phyloP scores from a whole-genome alignment of 64 coral and sea anemone species.

The Actinia tenebrosa region DNA sequence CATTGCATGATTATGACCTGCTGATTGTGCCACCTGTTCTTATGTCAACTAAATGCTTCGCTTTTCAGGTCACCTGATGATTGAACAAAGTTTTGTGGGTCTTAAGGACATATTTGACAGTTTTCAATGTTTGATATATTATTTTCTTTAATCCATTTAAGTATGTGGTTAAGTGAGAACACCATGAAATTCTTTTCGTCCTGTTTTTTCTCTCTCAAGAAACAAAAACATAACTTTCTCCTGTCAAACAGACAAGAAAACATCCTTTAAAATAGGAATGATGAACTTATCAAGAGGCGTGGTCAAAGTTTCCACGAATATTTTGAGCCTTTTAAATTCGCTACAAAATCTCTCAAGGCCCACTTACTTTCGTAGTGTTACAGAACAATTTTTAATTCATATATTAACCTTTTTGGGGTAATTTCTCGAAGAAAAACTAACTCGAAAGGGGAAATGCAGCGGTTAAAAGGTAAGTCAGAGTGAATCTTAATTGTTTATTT shows the following conservation, averaged over 20 bases:
- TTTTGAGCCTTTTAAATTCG: not conserved
- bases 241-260: no score
- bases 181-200: not conserved
- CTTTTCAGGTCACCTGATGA: not conserved
- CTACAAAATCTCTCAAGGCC: not conserved
- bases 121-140: not conserved
- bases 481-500: not conserved
- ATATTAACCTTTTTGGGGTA: not conserved
- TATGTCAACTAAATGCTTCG: not conserved
- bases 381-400: not conserved
- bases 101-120: not conserved
- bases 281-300: not conserved
- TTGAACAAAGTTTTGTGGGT: not conserved
- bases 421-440: not conserved
- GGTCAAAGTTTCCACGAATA: not conserved
- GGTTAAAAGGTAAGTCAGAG: not conserved
- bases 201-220: not conserved
- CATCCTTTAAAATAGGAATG: not conserved
- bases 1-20: slow-evolving; percentile 8
- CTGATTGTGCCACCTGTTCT: not conserved
- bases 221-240: not conserved
- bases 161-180: not conserved
- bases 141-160: not conserved
- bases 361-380: not conserved
- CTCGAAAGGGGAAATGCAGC: not conserved